These are phyloP conservation scores for Lathronympha strigana DNA, from an alignment of 2,888 invertebrate genomes.

Conservation along the genomic window DNA sequence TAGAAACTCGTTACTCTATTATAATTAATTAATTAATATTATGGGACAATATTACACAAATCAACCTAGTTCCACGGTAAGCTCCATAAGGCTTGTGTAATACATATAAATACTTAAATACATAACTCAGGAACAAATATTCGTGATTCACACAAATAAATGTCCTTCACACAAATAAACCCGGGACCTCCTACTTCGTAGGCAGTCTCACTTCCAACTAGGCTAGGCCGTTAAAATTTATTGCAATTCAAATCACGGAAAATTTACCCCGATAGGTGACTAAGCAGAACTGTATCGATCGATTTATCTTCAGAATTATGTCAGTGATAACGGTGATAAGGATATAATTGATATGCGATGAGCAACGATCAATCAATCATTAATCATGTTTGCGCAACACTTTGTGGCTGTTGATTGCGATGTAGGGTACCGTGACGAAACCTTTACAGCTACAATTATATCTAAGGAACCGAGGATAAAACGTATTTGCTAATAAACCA, in stretches of 20 bases:
- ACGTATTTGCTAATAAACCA: too few species aligned
- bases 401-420: constrained; percentile 55
- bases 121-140: too few species aligned
- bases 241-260: constrained; percentile 2
- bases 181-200: neutral
- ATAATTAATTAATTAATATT: too few species aligned
- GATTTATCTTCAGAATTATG: constrained; percentile 68
- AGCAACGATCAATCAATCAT: constrained; percentile 74
- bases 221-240: too few species aligned
- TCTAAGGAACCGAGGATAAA: too few species aligned
- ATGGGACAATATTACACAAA: too few species aligned
- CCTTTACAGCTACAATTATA: neutral
- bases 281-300: constrained; percentile 50
- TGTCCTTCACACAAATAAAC: too few species aligned
- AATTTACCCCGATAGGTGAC: neutral
- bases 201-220: too few species aligned
- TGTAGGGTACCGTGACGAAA: constrained; percentile 13
- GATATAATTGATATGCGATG: constrained; percentile 73
- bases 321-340: constrained; percentile 65
- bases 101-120: too few species aligned
- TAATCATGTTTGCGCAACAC: constrained; percentile 69
- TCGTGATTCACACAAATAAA: too few species aligned
- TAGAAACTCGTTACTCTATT: neutral
- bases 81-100: too few species aligned
- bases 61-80: too few species aligned